Evolutionary conservation across 2,113 vertebrate genomes (phyloP).

Genomic region (Rhinichthys klamathensis): DNA sequence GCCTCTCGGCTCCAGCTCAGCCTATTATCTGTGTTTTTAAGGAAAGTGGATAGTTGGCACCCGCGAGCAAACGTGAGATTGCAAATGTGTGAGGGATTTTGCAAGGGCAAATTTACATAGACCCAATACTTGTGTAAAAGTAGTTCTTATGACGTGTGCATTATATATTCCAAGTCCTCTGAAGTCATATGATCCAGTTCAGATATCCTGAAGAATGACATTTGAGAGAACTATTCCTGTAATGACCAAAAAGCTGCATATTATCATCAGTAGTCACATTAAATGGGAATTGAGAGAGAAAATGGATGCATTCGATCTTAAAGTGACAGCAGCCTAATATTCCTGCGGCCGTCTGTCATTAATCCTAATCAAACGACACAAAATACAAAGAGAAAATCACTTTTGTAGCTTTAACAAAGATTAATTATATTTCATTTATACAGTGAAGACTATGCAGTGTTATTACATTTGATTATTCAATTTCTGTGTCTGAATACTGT

Average conservation of each 20-base stretch:
- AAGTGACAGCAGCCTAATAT: too few species aligned
- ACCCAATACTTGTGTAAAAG: neutral
- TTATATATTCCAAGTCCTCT: neutral
- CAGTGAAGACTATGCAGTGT: too few species aligned
- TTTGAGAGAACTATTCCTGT: neutral
- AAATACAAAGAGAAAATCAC: too few species aligned
- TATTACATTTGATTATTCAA: too few species aligned
- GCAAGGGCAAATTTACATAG: neutral
- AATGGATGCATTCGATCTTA: too few species aligned
- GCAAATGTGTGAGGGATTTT: neutral
- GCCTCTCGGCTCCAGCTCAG: slow-evolving; percentile 17
- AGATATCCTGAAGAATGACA: neutral
- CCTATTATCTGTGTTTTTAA: slow-evolving; percentile 7
- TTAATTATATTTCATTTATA: too few species aligned
- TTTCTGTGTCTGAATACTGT: too few species aligned
- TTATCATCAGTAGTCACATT: neutral
- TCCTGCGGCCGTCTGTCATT: too few species aligned
- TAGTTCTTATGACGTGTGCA: neutral
- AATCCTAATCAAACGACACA: too few species aligned
- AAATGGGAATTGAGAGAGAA: neutral
- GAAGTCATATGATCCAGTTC: neutral
- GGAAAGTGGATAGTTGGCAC: neutral
- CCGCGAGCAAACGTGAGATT: neutral
- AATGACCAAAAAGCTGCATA: neutral
- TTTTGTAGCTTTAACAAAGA: too few species aligned